Percentiles rank a stretch among this genome's conserved stretches.
Conservation (phyloP, 2,888 invertebrate genomes). For the Chorisops tibialis region DNA sequence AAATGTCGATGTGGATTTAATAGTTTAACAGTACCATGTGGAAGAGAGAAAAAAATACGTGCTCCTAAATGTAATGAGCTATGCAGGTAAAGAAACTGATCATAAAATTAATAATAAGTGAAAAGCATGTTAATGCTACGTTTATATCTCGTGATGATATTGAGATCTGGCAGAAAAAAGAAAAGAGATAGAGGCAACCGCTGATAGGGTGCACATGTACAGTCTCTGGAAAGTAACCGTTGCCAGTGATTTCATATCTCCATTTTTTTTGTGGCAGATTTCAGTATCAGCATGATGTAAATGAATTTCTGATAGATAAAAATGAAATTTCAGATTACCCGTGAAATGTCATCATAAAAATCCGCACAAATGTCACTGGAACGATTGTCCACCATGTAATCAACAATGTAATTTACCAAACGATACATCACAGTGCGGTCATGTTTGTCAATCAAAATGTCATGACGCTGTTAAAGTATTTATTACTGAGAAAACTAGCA, state of each 20-base stretch:
- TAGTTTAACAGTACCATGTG: slow-evolving; percentile 78
- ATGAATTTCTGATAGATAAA: no score
- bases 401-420: slow-evolving; percentile 65
- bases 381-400: slow-evolving; percentile 77
- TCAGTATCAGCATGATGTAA: no score
- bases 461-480: slow-evolving; percentile 71
- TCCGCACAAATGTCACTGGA: slow-evolving; percentile 77
- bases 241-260: no score
- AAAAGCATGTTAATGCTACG: no score
- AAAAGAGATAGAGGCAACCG: no score
- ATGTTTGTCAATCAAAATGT: slow-evolving; percentile 69
- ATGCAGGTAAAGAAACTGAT: slow-evolving; percentile 59
- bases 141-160: no score
- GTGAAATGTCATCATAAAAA: slow-evolving; percentile 85
- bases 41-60: slow-evolving; percentile 69
- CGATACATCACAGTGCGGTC: slow-evolving; percentile 49
- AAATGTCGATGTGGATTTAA: slow-evolving; percentile 81
- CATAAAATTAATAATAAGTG: neutral
- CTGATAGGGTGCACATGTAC: no score
- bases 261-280: no score
- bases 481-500: slow-evolving; percentile 59
- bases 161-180: no score
- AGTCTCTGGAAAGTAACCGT: no score
- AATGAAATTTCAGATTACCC: slow-evolving; percentile 56
- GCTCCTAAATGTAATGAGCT: slow-evolving; percentile 73